phyloP scores from a whole-genome alignment of 2,797 vertebrate species.

The Podargus strigoides region DNA sequence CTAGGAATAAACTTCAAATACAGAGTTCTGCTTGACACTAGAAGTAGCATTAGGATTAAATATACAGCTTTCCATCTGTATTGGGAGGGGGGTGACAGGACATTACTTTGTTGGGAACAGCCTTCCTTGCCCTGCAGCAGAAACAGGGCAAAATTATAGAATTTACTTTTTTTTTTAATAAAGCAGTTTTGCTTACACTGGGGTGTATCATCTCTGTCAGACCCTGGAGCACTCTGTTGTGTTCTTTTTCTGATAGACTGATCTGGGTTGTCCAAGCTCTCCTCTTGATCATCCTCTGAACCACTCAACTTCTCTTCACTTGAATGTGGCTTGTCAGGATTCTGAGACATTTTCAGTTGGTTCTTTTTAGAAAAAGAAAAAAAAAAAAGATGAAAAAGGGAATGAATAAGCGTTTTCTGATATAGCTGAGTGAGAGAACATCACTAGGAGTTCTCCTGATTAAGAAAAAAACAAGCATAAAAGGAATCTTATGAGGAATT shows the following conservation, averaged over 20 bases:
- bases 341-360: conserved; percentile 83
- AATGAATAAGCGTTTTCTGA: neutral
- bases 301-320: conserved; percentile 70
- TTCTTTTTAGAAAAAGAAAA: conserved; percentile 19
- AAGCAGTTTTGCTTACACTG: conserved; percentile 78
- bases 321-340: conserved; percentile 71
- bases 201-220: conserved; percentile 67
- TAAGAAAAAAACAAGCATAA: neutral
- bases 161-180: neutral
- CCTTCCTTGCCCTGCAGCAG: neutral
- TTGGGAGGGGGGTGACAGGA: neutral
- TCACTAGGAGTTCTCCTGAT: neutral
- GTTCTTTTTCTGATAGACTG: conserved; percentile 74
- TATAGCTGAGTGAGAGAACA: neutral
- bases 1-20: neutral
- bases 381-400: neutral
- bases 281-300: conserved; percentile 58
- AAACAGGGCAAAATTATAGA: neutral
- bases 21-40: neutral
- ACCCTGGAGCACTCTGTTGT: conserved; percentile 72
- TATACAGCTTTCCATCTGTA: neutral
- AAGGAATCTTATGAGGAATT: neutral
- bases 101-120: neutral
- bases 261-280: conserved; percentile 63
- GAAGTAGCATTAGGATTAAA: neutral